Evolutionary conservation across 2,888 invertebrate genomes (phyloP).

Genomic region (Amphipyra tragopoginis): DNA sequence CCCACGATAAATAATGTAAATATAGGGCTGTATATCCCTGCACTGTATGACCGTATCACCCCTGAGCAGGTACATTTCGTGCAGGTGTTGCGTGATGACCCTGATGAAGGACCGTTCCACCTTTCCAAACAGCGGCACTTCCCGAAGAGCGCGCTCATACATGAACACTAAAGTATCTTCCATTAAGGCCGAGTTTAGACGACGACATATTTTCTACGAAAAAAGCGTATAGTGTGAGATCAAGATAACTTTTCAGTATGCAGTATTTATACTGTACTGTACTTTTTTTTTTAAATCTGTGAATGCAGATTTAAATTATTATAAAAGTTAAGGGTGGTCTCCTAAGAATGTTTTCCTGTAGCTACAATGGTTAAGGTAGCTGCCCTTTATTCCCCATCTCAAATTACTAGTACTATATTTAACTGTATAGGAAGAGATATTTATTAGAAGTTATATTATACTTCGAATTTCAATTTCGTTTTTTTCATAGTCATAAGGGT

Average conservation of each 20-base stretch:
- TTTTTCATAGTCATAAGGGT: too few species aligned
- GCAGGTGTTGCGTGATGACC: slow-evolving; percentile 86
- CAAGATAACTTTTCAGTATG: background rate
- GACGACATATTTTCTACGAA: slow-evolving; percentile 81
- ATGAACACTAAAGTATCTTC: slow-evolving; percentile 88
- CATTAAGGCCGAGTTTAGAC: slow-evolving; percentile 87
- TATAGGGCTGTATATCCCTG: slow-evolving; percentile 83
- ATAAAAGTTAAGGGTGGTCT: too few species aligned
- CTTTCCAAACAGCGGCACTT: slow-evolving; percentile 88
- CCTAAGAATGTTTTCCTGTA: too few species aligned
- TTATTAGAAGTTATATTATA: too few species aligned
- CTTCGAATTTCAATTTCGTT: too few species aligned
- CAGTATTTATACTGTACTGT: background rate
- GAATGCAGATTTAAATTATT: too few species aligned
- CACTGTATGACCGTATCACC: slow-evolving; percentile 86
- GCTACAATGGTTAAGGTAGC: too few species aligned
- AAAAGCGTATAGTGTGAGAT: background rate
- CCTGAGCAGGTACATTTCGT: slow-evolving; percentile 86
- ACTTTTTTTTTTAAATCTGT: too few species aligned
- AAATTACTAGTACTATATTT: too few species aligned
- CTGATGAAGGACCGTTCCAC: slow-evolving; percentile 88
- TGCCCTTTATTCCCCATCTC: too few species aligned
- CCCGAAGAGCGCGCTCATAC: slow-evolving; percentile 86
- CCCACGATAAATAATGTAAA: slow-evolving; percentile 88
- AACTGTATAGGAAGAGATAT: too few species aligned